Evolutionary conservation across 2,888 invertebrate genomes (phyloP).

Genomic region (Meteorus cinctellus): DNA sequence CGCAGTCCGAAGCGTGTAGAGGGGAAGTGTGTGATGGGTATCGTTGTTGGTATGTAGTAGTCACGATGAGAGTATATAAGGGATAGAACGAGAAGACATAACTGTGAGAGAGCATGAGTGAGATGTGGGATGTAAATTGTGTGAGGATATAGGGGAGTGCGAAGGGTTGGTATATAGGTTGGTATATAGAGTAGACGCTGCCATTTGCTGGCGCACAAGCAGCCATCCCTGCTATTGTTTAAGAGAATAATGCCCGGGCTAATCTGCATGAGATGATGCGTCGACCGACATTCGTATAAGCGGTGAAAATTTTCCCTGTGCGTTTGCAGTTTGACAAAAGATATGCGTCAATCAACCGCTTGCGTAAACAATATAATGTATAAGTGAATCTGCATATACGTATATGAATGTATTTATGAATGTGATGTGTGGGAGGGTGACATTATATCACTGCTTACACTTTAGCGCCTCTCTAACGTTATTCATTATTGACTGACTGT

Average conservation of each 20-base stretch:
- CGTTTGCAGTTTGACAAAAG: slow-evolving; percentile 25
- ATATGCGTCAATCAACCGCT: slow-evolving; percentile 34
- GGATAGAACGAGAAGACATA: background rate
- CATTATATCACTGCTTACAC: slow-evolving; percentile 37
- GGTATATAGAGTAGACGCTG: slow-evolving; percentile 62
- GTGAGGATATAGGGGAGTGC: slow-evolving; percentile 33
- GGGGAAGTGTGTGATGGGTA: slow-evolving; percentile 6
- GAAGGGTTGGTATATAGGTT: slow-evolving; percentile 36
- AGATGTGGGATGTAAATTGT: slow-evolving; percentile 36
- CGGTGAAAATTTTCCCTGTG: slow-evolving; percentile 51
- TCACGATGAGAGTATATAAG: slow-evolving; percentile 18
- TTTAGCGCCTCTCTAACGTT: background rate
- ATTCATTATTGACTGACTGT: background rate
- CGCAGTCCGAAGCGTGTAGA: background rate
- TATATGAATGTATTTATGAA: too few species aligned
- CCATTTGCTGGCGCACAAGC: slow-evolving; percentile 71
- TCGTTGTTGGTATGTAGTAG: slow-evolving; percentile 29
- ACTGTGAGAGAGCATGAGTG: slow-evolving; percentile 24
- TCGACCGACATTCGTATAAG: slow-evolving; percentile 70
- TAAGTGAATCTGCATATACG: slow-evolving; percentile 18
- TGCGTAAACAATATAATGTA: slow-evolving; percentile 2
- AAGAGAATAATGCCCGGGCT: slow-evolving; percentile 71
- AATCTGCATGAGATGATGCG: slow-evolving; percentile 71
- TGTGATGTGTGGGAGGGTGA: slow-evolving; percentile 10
- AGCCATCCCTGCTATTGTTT: slow-evolving; percentile 70